phyloP scores from a whole-genome alignment of 2,797 vertebrate species.

The Thripadectes ignobilis region DNA sequence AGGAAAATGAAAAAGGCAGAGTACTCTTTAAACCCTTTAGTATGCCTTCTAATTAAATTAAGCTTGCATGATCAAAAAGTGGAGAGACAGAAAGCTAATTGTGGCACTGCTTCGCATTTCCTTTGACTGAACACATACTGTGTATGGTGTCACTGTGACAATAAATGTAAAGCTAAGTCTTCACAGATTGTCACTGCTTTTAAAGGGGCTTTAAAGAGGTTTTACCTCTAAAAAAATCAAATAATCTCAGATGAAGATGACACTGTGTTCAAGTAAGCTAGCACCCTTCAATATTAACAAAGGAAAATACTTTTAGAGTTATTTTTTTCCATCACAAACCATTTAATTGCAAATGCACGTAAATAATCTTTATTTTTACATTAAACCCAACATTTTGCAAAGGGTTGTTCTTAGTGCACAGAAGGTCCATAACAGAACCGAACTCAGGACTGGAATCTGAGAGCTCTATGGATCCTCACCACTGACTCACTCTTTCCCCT shows the following conservation, averaged over 20 bases:
- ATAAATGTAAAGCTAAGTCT: neutral
- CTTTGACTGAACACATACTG: neutral
- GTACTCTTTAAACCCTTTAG: conserved; percentile 58
- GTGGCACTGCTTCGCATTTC: neutral
- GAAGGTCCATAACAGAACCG: neutral
- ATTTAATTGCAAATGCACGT: neutral
- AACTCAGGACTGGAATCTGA: neutral
- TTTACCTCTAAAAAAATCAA: neutral
- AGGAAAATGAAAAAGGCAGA: conserved; percentile 48
- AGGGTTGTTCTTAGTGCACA: neutral
- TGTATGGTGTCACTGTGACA: neutral
- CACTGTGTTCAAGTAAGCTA: neutral
- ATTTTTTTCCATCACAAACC: neutral
- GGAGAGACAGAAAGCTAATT: neutral
- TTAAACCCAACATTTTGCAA: neutral
- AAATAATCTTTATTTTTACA: neutral
- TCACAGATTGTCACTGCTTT: neutral
- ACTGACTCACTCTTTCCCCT: neutral
- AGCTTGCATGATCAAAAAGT: conserved; percentile 40
- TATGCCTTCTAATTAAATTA: conserved; percentile 55
- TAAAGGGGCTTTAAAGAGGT: neutral
- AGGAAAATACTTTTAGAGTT: neutral
- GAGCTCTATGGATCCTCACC: neutral
- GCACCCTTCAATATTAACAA: neutral
- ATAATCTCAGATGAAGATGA: neutral